A percentile compares a stretch with the other conserved stretches of the same genome.
Conservation (phyloP, 2,797 vertebrate species). For the Kryptolebias ocellatus region DNA sequence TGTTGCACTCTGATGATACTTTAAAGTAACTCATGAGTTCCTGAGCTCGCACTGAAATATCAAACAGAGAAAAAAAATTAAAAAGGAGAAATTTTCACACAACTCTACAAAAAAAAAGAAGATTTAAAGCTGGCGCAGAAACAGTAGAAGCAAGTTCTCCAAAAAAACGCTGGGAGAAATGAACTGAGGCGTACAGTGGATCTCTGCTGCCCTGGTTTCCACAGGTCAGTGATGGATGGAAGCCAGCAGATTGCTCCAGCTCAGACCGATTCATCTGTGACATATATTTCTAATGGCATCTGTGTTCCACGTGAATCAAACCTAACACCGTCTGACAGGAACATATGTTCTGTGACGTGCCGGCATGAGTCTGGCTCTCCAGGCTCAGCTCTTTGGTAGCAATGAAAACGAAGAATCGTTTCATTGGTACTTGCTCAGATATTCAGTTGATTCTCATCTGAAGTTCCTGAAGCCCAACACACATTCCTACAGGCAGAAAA, state of each 20-base stretch:
- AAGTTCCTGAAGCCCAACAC: slow-evolving; percentile 24
- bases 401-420: slow-evolving; percentile 36
- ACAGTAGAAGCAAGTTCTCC: slow-evolving; percentile 8
- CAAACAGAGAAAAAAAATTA: slow-evolving; percentile 7
- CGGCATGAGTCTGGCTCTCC: slow-evolving; percentile 50
- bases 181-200: slow-evolving; percentile 43
- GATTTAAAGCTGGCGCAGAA: neutral
- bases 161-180: slow-evolving; percentile 35
- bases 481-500: slow-evolving; percentile 1
- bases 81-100: neutral
- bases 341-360: slow-evolving; percentile 71
- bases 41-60: neutral
- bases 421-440: slow-evolving; percentile 35
- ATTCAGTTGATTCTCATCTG: slow-evolving; percentile 13
- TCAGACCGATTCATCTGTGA: slow-evolving; percentile 74
- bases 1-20: slow-evolving; percentile 6
- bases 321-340: slow-evolving; percentile 70
- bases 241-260: slow-evolving; percentile 76
- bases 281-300: slow-evolving; percentile 76
- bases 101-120: slow-evolving; percentile 5
- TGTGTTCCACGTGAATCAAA: slow-evolving; percentile 63
- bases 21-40: slow-evolving; percentile 7
- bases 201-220: slow-evolving; percentile 50
- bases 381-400: slow-evolving; percentile 29
- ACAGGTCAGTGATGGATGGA: slow-evolving; percentile 70